Evolutionary conservation across 2,888 invertebrate genomes (phyloP), one percentile per base, ranked within the genome.

Genomic region (Zaprionus bogoriensis): DNA sequence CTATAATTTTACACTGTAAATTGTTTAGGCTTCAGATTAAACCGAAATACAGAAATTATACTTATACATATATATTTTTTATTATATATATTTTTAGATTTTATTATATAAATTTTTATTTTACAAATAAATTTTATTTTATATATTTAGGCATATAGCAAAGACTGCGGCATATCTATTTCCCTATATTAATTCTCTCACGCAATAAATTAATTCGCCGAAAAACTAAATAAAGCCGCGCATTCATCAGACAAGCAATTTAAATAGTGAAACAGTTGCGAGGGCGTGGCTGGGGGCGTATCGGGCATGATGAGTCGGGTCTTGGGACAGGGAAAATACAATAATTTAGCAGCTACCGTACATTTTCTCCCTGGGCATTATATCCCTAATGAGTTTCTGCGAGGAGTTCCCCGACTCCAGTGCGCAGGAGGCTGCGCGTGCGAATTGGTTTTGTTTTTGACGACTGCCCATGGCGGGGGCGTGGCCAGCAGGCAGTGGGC

Each of bases 381-480:
- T 52, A 53, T 48, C 63, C 58, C 77, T 80, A 76, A 76, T 76
- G 76, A 76, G 76, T 76, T 76, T 72, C 14, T 36, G 32, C 17
- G 14, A 10, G 17, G 19, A 32, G 2, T n/a, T n/a, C n/a, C n/a
- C n/a, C n/a, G n/a, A n/a, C n/a, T n/a, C n/a, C n/a, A 7, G 10
- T 2, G 23, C 10, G 7, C 1, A 17, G 14, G 25, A 25, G 25
- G 54, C 71, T 42, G 51, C 48, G 71, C 76, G 71, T 53, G 72
- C 62, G 80, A 72, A 73, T 67, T 79, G 74, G 77, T 78, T 78
- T 74, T 75, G 66, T 75, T 74, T 75, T 58, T 74, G 80, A 75
- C 57, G 79, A 74, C 65, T 66, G 71, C 79, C 74, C 58, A 36
- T 55, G 66, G 80, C 73, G 41, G 30, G 60, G 80, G 77, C 80